Evolutionary conservation across 2,888 invertebrate species (phyloP), one percentile per base, ranked within the genome.

Genomic region (Alloplasta piceator): DNA sequence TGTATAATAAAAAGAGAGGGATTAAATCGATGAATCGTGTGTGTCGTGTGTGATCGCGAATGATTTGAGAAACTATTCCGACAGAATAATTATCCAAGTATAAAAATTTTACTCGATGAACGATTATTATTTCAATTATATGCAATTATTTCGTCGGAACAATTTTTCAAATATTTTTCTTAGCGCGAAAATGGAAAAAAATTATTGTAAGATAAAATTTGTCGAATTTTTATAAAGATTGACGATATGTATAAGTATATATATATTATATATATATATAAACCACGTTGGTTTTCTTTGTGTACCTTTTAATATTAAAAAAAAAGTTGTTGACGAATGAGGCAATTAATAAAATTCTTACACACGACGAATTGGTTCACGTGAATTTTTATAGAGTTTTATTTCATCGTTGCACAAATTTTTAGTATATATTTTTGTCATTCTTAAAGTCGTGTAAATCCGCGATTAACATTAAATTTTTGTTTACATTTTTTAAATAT

Each of bases 321-420:
- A 12, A 61, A 5, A 9, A 60, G 38, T 52, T 26, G 77, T 80
- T 46, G 63, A 77, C 16, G 63, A 52, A 56, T n/a, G 38, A 36
- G 56, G 50, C 58, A 52, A 68, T 67, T 72, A 80, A 80, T 80
- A 80, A 80, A 80, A 52, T 68, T 74, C 68, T 68, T 66, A 64
- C 50, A 58, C 67, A 74, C 43, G 77, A 68, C 39, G 43, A 43
- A 66, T 66, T 64, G 7, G 52, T 56, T 14, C 26, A 55, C n/a
- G n/a, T n/a, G n/a, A n/a, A n/a, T n/a, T n/a, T n/a, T n/a, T n/a
- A n/a, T n/a, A n/a, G n/a, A 12, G 14, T 43, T 36, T 64, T 58
- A 70, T 76, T 77, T 38, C 16, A 63, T 46, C 41, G 1, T 68
- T 55, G 43, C 63, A 55, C 50, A 60, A 10, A 63, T 36, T 61